Percentiles rank a stretch among this genome's conserved stretches.
phyloP scores from a whole-genome alignment of 23 tunicate genomes.

The Phallusia fumigata region DNA sequence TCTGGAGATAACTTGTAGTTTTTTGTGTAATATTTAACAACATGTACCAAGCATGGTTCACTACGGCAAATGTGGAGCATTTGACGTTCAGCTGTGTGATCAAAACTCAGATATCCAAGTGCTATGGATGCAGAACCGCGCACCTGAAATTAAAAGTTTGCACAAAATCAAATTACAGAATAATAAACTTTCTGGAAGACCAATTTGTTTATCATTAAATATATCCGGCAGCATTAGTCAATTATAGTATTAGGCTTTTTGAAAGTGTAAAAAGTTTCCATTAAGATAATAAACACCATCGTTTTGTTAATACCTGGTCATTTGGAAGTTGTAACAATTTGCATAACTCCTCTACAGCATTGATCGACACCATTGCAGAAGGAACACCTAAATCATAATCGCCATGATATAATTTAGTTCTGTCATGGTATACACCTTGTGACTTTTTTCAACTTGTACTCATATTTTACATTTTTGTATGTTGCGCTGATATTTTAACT shows the following conservation, averaged over 20 bases:
- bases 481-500: no score
- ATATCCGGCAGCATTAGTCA: no score
- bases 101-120: constrained; percentile 81
- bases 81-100: constrained; percentile 78
- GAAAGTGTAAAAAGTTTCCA: no score
- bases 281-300: no score
- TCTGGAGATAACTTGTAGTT: constrained; percentile 73
- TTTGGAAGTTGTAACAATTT: constrained; percentile 37
- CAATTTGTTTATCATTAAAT: not conserved
- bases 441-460: no score
- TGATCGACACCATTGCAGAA: constrained; percentile 77
- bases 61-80: constrained; percentile 63
- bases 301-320: constrained; percentile 63
- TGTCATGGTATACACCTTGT: no score
- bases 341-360: constrained; percentile 47
- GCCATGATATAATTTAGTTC: no score
- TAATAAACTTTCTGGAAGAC: not conserved
- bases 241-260: no score
- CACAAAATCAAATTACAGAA: not conserved
- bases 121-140: constrained; percentile 86
- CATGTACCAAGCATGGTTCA: constrained; percentile 62
- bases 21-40: constrained; percentile 73
- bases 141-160: constrained; percentile 25
- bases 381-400: constrained; percentile 57
- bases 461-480: no score